A percentile compares a stretch with the other conserved stretches of the same genome.
phyloP scores from a whole-genome alignment of 1,140 invertebrate genomes.

The Cydia pomonella region DNA sequence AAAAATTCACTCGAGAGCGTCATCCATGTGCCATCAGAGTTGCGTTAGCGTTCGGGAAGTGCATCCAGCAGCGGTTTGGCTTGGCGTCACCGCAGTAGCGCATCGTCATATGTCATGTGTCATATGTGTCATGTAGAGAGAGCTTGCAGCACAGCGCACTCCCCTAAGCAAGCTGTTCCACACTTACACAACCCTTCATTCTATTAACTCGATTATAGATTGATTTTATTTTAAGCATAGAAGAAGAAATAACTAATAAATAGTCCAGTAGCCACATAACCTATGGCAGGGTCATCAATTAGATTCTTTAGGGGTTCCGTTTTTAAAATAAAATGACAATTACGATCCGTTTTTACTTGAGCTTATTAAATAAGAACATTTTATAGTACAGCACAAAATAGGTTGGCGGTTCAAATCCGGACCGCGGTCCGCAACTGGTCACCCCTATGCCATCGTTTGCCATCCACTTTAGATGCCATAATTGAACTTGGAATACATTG shows the following conservation, averaged over 20 bases:
- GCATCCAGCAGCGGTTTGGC: not conserved
- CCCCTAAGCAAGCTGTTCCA: constrained; percentile 64
- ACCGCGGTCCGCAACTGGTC: too few species aligned
- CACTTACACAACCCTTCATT: constrained; percentile 38
- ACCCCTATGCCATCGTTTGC: too few species aligned
- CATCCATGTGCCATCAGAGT: constrained; percentile 74
- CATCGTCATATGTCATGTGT: constrained; percentile 38
- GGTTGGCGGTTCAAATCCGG: too few species aligned
- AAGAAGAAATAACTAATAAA: not conserved
- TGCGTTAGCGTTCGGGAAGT: constrained; percentile 44
- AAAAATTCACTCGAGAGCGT: constrained; percentile 52
- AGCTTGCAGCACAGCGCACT: constrained; percentile 66
- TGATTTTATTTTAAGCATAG: not conserved
- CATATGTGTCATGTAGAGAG: constrained; percentile 61
- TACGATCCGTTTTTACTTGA: too few species aligned
- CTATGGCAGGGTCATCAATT: too few species aligned
- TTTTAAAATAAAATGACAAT: too few species aligned
- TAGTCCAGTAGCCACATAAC: too few species aligned
- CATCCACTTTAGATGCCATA: not conserved
- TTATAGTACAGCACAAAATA: too few species aligned
- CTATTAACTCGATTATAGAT: not conserved
- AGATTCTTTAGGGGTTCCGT: too few species aligned
- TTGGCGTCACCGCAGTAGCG: constrained; percentile 37
- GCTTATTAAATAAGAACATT: too few species aligned
- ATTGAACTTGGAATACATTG: too few species aligned